These are phyloP conservation scores for Drosophila mercatorum DNA, from an alignment of 2,888 invertebrate genomes.

Conservation along the genomic window DNA sequence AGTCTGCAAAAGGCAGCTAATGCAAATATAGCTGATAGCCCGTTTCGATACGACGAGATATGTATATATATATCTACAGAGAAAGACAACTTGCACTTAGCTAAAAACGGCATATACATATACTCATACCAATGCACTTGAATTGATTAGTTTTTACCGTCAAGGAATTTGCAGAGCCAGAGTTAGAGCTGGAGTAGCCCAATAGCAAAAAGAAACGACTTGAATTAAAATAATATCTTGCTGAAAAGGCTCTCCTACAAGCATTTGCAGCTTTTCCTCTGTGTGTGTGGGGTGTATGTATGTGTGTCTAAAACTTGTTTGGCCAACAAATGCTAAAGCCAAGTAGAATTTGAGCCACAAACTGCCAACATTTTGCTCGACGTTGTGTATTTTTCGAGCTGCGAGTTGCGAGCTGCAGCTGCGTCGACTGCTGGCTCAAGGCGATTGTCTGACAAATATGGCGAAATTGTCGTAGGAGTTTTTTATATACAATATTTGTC, in stretches of 20 bases:
- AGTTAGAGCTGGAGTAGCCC: not conserved
- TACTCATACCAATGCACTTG: not conserved
- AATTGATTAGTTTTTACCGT: slow-evolving; percentile 11
- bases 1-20: slow-evolving; percentile 4
- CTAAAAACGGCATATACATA: not conserved
- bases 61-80: not conserved
- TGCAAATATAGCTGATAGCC: slow-evolving; percentile 1
- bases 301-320: slow-evolving; percentile 59
- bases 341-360: slow-evolving; percentile 55
- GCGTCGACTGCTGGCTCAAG: slow-evolving; percentile 50
- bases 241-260: slow-evolving; percentile 13
- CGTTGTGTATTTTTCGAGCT: slow-evolving; percentile 19
- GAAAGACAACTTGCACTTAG: not conserved
- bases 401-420: slow-evolving; percentile 40
- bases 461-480: slow-evolving; percentile 68
- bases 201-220: not conserved
- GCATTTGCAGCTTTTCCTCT: slow-evolving; percentile 7
- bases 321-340: slow-evolving; percentile 35
- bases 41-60: not conserved
- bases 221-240: slow-evolving; percentile 8
- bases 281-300: slow-evolving; percentile 16
- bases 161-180: not conserved
- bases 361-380: slow-evolving; percentile 28
- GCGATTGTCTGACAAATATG: slow-evolving; percentile 66
- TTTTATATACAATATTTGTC: slow-evolving; percentile 23